Conservation (phyloP, 1,140 invertebrate species). For the Drosophila jambulina region DNA sequence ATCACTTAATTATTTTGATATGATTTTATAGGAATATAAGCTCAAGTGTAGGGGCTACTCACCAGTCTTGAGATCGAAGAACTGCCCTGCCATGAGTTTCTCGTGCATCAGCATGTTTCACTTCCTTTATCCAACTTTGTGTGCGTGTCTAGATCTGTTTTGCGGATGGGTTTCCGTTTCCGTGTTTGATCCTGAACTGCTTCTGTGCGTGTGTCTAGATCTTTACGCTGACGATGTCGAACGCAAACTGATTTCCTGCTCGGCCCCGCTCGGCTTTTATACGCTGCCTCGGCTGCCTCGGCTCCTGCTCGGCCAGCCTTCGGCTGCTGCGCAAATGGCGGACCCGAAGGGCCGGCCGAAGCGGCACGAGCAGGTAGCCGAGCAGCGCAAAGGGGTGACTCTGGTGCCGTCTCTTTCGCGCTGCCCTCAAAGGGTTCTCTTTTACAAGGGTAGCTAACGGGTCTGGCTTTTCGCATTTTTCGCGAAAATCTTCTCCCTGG, state of each 20-base stretch:
- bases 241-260: slow-evolving; percentile 72
- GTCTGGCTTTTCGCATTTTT: slow-evolving; percentile 55
- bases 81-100: slow-evolving; percentile 79
- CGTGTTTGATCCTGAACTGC: background rate
- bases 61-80: slow-evolving; percentile 83
- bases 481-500: slow-evolving; percentile 46
- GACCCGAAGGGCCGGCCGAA: slow-evolving; percentile 23
- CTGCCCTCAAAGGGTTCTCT: slow-evolving; percentile 59
- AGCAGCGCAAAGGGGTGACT: slow-evolving; percentile 66
- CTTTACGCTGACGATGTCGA: slow-evolving; percentile 67
- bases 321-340: slow-evolving; percentile 53
- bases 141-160: slow-evolving; percentile 5
- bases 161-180: slow-evolving; percentile 10
- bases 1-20: background rate
- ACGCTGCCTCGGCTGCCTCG: slow-evolving; percentile 37
- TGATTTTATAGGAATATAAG: background rate
- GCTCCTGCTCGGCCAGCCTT: slow-evolving; percentile 36
- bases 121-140: slow-evolving; percentile 58
- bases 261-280: slow-evolving; percentile 62
- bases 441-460: slow-evolving; percentile 65
- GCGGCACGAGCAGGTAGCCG: slow-evolving; percentile 48
- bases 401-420: background rate
- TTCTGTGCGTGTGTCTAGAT: slow-evolving; percentile 10
- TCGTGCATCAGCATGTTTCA: slow-evolving; percentile 77
- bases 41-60: slow-evolving; percentile 28